Evolutionary conservation across 2,113 vertebrate species (phyloP), one percentile per base, ranked within the genome.

Genomic region (Anolis sagrei): DNA sequence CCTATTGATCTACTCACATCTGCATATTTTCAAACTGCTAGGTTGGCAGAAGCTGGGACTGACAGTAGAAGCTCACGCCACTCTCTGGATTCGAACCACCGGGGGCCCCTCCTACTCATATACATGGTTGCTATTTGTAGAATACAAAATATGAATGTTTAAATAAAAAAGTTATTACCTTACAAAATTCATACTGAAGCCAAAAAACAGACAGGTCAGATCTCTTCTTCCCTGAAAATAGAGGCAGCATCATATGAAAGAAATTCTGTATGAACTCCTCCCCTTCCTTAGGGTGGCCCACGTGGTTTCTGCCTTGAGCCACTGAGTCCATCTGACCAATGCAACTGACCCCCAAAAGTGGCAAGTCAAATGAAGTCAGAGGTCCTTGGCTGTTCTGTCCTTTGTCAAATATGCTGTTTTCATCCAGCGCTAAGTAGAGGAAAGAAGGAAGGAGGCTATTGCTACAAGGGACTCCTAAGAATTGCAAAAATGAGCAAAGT

Each of bases 151-250:
- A 34, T 2, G 3, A 27, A 1, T 44, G 39, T 44, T 44, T 44
- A 44, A 44, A 44, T 44, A 58, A n/a, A 70, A 76, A 34, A 8
- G 11, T 32, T 32, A 66, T 91, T 93, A 99, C 99, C 98, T 99
- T 99, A 1, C 96, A 95, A 81, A 97, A 97, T 95, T 99, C 98
- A 14, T 99, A 98, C 87, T 92, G 97, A n/a, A 99, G 92, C 97
- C 97, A 97, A 92, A 94, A 96, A 86, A 96, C 86, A 2, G 96
- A 96, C 48, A 99, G 93, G 75, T 91, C 89, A 27, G 95, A 94
- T 90, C 96, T 95, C 83, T 98, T 96, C 51, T 93, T 87, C 78
- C 91, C 94, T 21, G 97, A 90, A 89, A 98, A 94, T 2, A 97
- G 81, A 1, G 94, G 97, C 79, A 97, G 93, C 0, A 96, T 91